Conservation (phyloP, 2,888 invertebrate species). For the Scaptomyza flava region DNA sequence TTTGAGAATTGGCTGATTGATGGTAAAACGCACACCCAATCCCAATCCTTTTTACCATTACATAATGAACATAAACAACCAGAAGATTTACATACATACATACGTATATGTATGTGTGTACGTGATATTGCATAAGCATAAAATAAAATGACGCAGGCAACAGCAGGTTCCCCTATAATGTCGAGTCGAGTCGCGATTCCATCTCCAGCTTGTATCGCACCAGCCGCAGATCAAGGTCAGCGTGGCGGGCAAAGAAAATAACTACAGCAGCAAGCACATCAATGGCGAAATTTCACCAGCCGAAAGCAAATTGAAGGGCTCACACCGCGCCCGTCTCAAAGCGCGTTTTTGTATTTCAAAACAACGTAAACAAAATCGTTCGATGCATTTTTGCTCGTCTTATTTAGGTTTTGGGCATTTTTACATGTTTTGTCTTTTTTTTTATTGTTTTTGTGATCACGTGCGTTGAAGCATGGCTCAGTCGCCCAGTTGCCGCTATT, state of each 20-base stretch:
- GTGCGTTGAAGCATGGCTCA: constrained; percentile 53
- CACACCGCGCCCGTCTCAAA: constrained; percentile 15
- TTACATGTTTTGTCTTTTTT: constrained; percentile 37
- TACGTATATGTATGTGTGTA: constrained; percentile 55
- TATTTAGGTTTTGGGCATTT: constrained; percentile 27
- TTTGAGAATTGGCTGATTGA: constrained; percentile 25
- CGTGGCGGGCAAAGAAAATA: constrained; percentile 37
- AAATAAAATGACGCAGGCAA: constrained; percentile 45
- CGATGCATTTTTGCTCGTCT: constrained; percentile 32
- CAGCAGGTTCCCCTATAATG: constrained; percentile 39
- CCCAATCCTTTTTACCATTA: constrained; percentile 35
- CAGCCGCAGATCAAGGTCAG: constrained; percentile 67
- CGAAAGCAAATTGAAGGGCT: constrained; percentile 45
- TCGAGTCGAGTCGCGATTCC: constrained; percentile 38
- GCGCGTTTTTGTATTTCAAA: constrained; percentile 44
- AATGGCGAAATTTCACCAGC: constrained; percentile 68
- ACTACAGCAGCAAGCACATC: constrained; percentile 29
- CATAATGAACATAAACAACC: constrained; percentile 60
- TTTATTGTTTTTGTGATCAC: constrained; percentile 38
- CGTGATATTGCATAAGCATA: constrained; percentile 68
- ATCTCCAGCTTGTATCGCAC: constrained; percentile 19
- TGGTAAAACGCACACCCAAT: constrained; percentile 24
- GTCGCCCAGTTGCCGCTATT: constrained; percentile 20
- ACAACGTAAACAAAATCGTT: constrained; percentile 14
- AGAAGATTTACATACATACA: constrained; percentile 63